Percentiles rank a stretch among this genome's conserved stretches.
These are phyloP conservation scores for Synanthedon formicaeformis DNA, from an alignment of 2,888 invertebrate species.

Conservation along the genomic window DNA sequence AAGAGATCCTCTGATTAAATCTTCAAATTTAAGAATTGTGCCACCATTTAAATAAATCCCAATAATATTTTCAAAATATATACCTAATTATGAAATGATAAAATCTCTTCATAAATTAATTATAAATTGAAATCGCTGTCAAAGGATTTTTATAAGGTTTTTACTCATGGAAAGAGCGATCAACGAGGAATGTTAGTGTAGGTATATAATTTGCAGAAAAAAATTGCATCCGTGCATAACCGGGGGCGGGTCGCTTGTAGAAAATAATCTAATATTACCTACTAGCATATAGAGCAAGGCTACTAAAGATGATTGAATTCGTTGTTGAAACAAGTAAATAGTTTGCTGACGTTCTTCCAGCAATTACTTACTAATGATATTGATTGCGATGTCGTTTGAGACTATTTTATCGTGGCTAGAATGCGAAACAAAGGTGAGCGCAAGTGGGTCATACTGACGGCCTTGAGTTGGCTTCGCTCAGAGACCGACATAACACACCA, in stretches of 20 bases:
- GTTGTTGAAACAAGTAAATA: not conserved
- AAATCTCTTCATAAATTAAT: not conserved
- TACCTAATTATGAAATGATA: not conserved
- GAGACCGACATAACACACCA: slow-evolving; percentile 34
- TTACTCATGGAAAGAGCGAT: too few species aligned
- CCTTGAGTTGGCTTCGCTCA: slow-evolving; percentile 38
- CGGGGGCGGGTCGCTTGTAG: too few species aligned
- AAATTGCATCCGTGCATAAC: too few species aligned
- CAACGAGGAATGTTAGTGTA: too few species aligned
- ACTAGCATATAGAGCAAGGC: not conserved
- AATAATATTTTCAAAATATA: not conserved
- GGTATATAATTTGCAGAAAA: too few species aligned
- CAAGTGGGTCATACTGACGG: slow-evolving; percentile 51
- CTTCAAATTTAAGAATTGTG: too few species aligned
- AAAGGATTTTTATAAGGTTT: too few species aligned
- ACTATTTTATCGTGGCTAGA: slow-evolving; percentile 30
- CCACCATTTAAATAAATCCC: too few species aligned
- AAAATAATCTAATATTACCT: not conserved
- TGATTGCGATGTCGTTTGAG: slow-evolving; percentile 15
- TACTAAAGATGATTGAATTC: not conserved
- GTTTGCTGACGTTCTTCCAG: not conserved
- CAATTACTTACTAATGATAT: not conserved
- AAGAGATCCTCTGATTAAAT: too few species aligned
- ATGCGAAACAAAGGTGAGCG: slow-evolving; percentile 54
- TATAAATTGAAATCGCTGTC: too few species aligned